These are phyloP conservation scores for Elaphurus davidianus DNA, from an alignment of 2,113 vertebrate genomes.

Conservation along the genomic window DNA sequence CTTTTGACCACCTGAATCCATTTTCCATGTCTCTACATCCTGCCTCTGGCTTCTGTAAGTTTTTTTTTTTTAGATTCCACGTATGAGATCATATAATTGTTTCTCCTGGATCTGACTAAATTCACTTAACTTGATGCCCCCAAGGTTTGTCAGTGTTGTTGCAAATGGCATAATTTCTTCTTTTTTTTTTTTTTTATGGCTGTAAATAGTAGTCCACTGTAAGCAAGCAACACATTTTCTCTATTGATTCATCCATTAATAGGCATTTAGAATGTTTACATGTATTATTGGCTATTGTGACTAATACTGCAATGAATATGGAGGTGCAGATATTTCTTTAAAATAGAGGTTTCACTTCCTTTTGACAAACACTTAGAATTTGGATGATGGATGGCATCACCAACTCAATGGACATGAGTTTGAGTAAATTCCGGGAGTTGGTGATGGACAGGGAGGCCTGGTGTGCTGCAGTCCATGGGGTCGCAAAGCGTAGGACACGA, in stretches of 20 bases:
- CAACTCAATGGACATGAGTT: not conserved
- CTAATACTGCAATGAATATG: not conserved
- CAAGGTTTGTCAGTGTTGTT: not conserved
- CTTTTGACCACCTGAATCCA: not conserved
- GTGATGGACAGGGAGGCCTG: not conserved
- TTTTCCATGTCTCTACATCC: not conserved
- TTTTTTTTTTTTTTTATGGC: not conserved
- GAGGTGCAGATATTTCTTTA: not conserved
- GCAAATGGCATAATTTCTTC: not conserved
- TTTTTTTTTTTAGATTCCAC: not conserved
- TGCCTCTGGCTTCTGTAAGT: not conserved
- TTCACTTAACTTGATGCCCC: not conserved
- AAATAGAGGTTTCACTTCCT: not conserved
- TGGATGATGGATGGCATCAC: not conserved
- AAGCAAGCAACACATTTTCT: not conserved
- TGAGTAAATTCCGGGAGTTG: not conserved
- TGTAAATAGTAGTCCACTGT: not conserved
- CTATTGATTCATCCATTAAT: not conserved
- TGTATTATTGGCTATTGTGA: not conserved
- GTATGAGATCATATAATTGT: not conserved
- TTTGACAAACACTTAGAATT: not conserved
- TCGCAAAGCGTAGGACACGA: rapidly evolving
- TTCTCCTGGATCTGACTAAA: not conserved
- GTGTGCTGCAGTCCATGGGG: not conserved
- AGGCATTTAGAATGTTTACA: not conserved